These are phyloP conservation scores for Aphidius gifuensis DNA, from an alignment of 1,140 invertebrate genomes.

Conservation along the genomic window DNA sequence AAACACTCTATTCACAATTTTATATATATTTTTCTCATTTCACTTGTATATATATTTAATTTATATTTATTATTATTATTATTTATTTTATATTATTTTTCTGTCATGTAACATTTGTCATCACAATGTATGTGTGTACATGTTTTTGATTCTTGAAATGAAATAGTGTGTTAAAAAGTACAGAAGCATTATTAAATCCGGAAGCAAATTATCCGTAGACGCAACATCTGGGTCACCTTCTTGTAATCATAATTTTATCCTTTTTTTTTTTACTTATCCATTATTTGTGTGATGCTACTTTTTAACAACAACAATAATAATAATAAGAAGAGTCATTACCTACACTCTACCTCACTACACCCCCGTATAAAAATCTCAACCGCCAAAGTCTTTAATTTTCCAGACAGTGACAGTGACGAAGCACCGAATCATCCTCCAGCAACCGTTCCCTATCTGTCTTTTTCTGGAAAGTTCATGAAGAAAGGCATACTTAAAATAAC, in stretches of 20 bases:
- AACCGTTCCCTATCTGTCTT: neutral
- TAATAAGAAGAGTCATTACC: conserved; percentile 16
- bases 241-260: conserved; percentile 19
- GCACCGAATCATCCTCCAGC: conserved; percentile 17
- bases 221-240: conserved; percentile 20
- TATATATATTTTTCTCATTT: neutral
- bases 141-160: too few species aligned
- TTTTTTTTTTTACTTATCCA: conserved; percentile 14
- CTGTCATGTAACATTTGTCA: too few species aligned
- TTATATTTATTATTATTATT: too few species aligned
- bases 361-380: conserved; percentile 1
- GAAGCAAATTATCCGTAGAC: conserved; percentile 12
- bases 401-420: conserved; percentile 23
- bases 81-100: too few species aligned
- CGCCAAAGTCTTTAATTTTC: conserved; percentile 22
- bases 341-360: conserved; percentile 2
- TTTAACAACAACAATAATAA: too few species aligned
- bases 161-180: neutral
- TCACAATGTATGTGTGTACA: too few species aligned
- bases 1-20: conserved; percentile 17
- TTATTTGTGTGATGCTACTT: conserved; percentile 4
- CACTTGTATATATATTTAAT: too few species aligned
- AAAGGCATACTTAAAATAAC: neutral
- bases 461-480: too few species aligned
- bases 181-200: conserved; percentile 14